Evolutionary conservation across 2,797 vertebrate species (phyloP).

Genomic region (Lepus oiostolus): DNA sequence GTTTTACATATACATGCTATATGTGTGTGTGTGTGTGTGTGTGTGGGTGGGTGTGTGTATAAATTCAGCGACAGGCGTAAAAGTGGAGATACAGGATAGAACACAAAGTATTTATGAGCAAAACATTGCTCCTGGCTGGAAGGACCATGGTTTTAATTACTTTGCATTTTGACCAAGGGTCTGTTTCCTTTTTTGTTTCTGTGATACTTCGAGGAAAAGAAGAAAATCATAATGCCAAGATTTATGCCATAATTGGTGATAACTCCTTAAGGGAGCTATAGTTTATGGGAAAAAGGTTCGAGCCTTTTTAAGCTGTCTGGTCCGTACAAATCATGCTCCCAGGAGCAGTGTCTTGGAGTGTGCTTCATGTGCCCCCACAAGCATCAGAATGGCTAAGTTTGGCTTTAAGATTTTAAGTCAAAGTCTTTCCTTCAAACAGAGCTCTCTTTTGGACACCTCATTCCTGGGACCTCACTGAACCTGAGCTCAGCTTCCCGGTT

Average conservation of each 20-base stretch:
- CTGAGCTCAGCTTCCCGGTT: neutral
- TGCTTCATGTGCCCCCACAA: neutral
- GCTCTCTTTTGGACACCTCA: neutral
- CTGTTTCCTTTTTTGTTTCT: neutral
- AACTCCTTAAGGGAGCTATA: neutral
- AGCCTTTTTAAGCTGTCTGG: neutral
- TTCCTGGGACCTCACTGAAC: neutral
- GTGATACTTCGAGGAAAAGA: neutral
- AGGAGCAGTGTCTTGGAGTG: accelerated
- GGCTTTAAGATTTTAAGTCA: neutral
- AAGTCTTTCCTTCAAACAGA: neutral
- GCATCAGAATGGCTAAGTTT: neutral
- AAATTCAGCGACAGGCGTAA: neutral
- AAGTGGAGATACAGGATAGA: neutral
- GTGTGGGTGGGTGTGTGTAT: too few species aligned
- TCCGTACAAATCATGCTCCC: neutral
- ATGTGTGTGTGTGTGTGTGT: too few species aligned
- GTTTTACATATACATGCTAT: neutral
- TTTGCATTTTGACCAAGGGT: neutral
- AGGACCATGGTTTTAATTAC: neutral
- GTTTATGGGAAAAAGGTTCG: neutral
- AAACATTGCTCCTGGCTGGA: neutral
- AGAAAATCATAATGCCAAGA: neutral
- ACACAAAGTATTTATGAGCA: neutral
- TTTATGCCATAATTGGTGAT: neutral